phyloP scores from a whole-genome alignment of 2,797 vertebrate genomes.

The Siniperca obscura region DNA sequence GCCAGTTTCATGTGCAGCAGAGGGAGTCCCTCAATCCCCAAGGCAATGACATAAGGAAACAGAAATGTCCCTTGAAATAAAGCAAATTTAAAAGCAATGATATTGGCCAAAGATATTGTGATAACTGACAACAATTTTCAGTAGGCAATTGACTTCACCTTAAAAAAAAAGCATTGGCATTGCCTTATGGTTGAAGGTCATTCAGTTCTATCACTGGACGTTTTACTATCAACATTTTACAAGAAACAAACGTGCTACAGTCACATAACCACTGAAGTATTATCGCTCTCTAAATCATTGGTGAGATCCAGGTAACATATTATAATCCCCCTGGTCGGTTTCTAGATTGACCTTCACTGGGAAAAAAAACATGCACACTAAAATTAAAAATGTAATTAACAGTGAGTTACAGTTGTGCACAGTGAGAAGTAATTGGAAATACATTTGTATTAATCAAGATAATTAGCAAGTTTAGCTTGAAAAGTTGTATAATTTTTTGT shows the following conservation, averaged over 20 bases:
- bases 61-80: slow-evolving; percentile 87
- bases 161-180: background rate
- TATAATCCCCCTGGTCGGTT: background rate
- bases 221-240: slow-evolving; percentile 37
- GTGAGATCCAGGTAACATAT: background rate
- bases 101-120: background rate
- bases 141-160: background rate
- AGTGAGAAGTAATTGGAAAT: background rate
- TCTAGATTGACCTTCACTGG: background rate
- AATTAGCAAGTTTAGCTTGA: background rate
- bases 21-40: slow-evolving; percentile 89
- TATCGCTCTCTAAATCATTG: background rate
- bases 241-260: background rate
- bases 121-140: background rate
- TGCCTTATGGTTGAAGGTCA: slow-evolving; percentile 39
- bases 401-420: background rate
- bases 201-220: slow-evolving; percentile 4
- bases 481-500: background rate
- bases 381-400: background rate
- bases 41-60: slow-evolving; percentile 87
- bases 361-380: background rate
- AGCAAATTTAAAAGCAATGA: background rate
- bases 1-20: slow-evolving; percentile 88
- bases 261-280: background rate
- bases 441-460: background rate